These are phyloP conservation scores for Cylas formicarius DNA, from an alignment of 1,140 invertebrate genomes.

Conservation along the genomic window DNA sequence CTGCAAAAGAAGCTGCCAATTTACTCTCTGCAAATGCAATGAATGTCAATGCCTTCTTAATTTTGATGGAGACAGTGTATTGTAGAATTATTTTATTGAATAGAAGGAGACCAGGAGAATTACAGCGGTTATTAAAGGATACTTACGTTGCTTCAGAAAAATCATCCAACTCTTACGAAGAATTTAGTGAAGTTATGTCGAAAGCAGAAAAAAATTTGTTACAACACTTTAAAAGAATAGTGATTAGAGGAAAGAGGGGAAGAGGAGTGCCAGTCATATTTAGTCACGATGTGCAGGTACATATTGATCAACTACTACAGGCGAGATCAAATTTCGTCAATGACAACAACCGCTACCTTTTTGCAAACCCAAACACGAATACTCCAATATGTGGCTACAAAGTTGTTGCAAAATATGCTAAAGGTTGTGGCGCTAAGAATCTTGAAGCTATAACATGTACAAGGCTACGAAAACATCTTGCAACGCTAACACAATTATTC, in stretches of 20 bases:
- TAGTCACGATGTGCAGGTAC: slow-evolving; percentile 12
- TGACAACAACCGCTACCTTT: slow-evolving; percentile 17
- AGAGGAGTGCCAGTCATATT: slow-evolving; percentile 21
- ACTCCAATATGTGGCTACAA: slow-evolving; percentile 12
- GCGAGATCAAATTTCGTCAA: slow-evolving; percentile 12
- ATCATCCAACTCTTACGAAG: slow-evolving; percentile 8
- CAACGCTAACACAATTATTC: slow-evolving; percentile 37
- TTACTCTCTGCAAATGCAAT: too few species aligned
- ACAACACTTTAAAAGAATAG: slow-evolving; percentile 18
- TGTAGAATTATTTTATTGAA: slow-evolving; percentile 31
- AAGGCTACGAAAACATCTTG: slow-evolving; percentile 36
- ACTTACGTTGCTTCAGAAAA: slow-evolving; percentile 6
- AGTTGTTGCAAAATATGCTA: slow-evolving; percentile 9
- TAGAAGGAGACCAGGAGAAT: slow-evolving; percentile 29
- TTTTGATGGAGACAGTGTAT: slow-evolving; percentile 27
- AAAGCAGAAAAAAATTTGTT: slow-evolving; percentile 18
- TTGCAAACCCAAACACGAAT: too few species aligned
- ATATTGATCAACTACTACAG: slow-evolving; percentile 11
- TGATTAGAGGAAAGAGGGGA: slow-evolving; percentile 22
- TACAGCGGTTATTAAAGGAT: slow-evolving; percentile 20
- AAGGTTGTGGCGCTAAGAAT: slow-evolving; percentile 16
- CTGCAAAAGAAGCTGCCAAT: slow-evolving; percentile 15
- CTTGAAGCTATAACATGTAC: slow-evolving; percentile 22
- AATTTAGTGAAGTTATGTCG: slow-evolving; percentile 17
- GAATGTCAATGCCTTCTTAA: slow-evolving; percentile 20